phyloP scores from a whole-genome alignment of 1,140 invertebrate genomes.

The Drosophila burlai region DNA sequence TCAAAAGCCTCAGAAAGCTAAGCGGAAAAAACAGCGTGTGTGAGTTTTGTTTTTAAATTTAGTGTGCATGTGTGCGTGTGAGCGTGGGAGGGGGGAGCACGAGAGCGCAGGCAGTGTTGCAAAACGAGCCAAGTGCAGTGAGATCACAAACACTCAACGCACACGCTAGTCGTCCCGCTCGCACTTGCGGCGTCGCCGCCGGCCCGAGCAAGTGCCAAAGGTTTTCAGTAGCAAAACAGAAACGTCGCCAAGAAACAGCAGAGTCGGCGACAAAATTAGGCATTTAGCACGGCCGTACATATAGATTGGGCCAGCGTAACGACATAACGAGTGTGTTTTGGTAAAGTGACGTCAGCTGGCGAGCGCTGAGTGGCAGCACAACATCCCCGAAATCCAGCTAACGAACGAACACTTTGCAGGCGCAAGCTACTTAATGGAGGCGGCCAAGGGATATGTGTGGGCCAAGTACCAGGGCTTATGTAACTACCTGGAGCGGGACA shows the following conservation, averaged over 20 bases:
- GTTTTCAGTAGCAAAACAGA: constrained; percentile 62
- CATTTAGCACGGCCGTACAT: constrained; percentile 28
- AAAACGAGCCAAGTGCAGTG: constrained; percentile 42
- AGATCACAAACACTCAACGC: constrained; percentile 37
- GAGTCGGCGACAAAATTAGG: constrained; percentile 66
- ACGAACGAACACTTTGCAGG: constrained; percentile 59
- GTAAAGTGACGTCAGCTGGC: constrained; percentile 35
- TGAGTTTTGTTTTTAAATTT: constrained; percentile 39
- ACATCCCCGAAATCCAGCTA: constrained; percentile 32
- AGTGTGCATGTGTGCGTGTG: constrained; percentile 29
- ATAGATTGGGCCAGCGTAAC: constrained; percentile 45
- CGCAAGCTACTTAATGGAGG: constrained; percentile 66
- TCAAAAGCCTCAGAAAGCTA: background rate
- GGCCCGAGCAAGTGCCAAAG: constrained; percentile 56
- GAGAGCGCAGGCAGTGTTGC: constrained; percentile 55
- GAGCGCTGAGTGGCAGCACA: constrained; percentile 20
- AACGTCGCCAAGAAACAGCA: constrained; percentile 29
- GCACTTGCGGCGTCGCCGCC: constrained; percentile 42
- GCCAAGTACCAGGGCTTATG: constrained; percentile 78
- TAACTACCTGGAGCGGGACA: constrained; percentile 80
- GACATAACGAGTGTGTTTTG: constrained; percentile 23
- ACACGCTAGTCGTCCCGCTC: constrained; percentile 41
- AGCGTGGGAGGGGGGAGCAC: constrained; percentile 4
- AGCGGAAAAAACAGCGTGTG: constrained; percentile 41
- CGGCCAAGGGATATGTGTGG: constrained; percentile 45